A percentile compares a stretch with the other conserved stretches of the same genome.
Evolutionary conservation across 2,888 invertebrate genomes (phyloP).

Genomic region (Tiliacea citrago): DNA sequence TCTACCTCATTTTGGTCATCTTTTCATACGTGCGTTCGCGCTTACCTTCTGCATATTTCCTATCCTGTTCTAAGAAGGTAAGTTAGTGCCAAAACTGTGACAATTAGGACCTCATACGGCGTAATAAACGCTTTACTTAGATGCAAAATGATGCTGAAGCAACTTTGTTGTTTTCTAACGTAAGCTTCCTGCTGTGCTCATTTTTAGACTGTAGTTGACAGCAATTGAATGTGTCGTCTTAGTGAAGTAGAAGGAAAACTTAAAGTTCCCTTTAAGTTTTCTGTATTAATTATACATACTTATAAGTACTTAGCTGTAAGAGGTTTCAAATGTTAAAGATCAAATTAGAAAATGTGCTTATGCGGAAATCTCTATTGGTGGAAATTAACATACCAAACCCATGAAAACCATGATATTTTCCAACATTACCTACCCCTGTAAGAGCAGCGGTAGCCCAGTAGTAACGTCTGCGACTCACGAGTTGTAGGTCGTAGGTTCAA

Average conservation of each 20-base stretch:
- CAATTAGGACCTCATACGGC: slow-evolving; percentile 38
- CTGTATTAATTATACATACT: no score
- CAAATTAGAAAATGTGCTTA: no score
- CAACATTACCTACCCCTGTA: neutral
- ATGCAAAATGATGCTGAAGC: slow-evolving; percentile 25
- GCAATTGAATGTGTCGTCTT: no score
- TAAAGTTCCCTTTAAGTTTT: no score
- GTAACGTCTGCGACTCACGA: no score
- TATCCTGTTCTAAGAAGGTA: neutral
- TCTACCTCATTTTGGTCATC: neutral
- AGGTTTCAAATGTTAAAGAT: no score
- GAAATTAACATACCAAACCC: neutral
- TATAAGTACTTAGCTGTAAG: no score
- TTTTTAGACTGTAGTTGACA: neutral
- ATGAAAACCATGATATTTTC: neutral
- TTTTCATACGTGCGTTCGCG: neutral
- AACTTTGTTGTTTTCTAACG: slow-evolving; percentile 18
- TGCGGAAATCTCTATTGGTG: neutral
- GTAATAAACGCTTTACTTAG: slow-evolving; percentile 54
- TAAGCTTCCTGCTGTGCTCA: slow-evolving; percentile 18
- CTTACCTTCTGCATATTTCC: slow-evolving; percentile 35
- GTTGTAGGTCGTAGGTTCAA: no score
- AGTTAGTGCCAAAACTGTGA: slow-evolving; percentile 37
- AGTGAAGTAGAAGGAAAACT: no score
- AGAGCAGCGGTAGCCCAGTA: no score